Evolutionary conservation across 2,113 vertebrate species (phyloP).

Genomic region (Ursus arctos): DNA sequence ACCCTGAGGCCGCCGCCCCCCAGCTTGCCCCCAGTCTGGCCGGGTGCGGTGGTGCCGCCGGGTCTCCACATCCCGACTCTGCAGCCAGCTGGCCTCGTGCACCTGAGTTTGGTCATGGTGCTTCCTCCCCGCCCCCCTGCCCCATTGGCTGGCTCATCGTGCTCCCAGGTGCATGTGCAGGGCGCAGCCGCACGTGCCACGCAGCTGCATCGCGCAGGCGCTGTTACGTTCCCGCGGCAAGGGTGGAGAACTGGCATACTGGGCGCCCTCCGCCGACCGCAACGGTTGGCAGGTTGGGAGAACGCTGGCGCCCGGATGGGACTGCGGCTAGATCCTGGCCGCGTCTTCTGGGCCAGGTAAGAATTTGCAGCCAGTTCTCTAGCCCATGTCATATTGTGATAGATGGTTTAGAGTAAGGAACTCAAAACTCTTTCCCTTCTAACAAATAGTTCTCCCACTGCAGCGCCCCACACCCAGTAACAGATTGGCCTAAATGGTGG

Average conservation of each 20-base stretch:
- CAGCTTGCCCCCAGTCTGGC: not conserved
- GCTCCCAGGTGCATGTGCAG: not conserved
- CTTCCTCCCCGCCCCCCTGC: not conserved
- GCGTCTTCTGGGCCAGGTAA: not conserved
- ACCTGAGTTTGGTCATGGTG: accelerated
- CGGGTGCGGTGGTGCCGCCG: accelerated
- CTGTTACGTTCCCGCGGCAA: accelerated
- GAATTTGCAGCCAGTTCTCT: not conserved
- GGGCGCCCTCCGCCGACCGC: accelerated
- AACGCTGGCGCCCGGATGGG: accelerated
- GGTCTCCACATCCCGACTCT: accelerated
- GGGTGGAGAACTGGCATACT: accelerated
- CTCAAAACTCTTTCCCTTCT: not conserved
- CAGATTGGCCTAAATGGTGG: not conserved
- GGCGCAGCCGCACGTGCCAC: accelerated
- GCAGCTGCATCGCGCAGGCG: not conserved
- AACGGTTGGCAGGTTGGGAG: not conserved
- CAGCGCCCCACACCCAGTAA: not conserved
- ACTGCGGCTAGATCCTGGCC: not conserved
- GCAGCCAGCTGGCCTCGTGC: accelerated
- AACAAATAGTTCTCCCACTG: not conserved
- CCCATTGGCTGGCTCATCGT: accelerated
- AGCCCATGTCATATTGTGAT: not conserved
- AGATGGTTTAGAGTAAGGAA: not conserved
- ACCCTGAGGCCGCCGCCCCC: too few species aligned